Evolutionary conservation across 2,797 vertebrate species (phyloP).

Genomic region (Phalloptychus januarius): DNA sequence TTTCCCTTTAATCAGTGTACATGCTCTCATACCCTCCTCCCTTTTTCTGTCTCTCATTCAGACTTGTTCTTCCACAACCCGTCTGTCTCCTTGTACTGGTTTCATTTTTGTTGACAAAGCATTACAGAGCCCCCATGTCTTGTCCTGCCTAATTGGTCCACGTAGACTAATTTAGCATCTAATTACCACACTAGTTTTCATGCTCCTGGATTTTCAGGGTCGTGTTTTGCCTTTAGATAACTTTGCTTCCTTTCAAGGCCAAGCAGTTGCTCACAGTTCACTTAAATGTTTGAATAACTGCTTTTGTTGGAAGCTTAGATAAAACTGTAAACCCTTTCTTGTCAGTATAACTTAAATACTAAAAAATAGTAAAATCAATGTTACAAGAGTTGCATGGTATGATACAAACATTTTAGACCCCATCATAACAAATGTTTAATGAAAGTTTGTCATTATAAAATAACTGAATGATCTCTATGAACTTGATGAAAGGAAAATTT

Average conservation of each 20-base stretch:
- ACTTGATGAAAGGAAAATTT: neutral
- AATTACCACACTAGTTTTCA: conserved; percentile 77
- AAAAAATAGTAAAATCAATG: conserved; percentile 2
- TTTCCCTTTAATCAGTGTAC: conserved; percentile 78
- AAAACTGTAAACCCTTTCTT: conserved; percentile 42
- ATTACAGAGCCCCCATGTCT: conserved; percentile 77
- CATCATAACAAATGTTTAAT: conserved; percentile 4
- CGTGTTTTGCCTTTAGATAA: conserved; percentile 79
- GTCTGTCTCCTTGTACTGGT: conserved; percentile 75
- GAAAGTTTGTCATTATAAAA: neutral
- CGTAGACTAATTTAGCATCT: conserved; percentile 86
- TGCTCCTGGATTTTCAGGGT: conserved; percentile 79
- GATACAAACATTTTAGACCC: conserved; percentile 6
- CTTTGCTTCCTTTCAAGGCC: conserved; percentile 75
- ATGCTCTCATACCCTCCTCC: conserved; percentile 62
- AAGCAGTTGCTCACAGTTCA: conserved; percentile 56
- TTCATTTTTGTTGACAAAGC: conserved; percentile 86
- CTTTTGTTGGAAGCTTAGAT: conserved; percentile 45
- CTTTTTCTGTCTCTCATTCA: conserved; percentile 68
- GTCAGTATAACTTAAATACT: conserved; percentile 28
- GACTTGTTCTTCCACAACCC: conserved; percentile 65
- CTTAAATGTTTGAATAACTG: conserved; percentile 66
- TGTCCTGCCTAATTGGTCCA: conserved; percentile 86
- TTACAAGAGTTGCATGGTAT: conserved; percentile 22
- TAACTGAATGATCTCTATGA: neutral